Evolutionary conservation across 2,113 vertebrate genomes (phyloP).

Genomic region (Pseudolaguvia tuberculata): DNA sequence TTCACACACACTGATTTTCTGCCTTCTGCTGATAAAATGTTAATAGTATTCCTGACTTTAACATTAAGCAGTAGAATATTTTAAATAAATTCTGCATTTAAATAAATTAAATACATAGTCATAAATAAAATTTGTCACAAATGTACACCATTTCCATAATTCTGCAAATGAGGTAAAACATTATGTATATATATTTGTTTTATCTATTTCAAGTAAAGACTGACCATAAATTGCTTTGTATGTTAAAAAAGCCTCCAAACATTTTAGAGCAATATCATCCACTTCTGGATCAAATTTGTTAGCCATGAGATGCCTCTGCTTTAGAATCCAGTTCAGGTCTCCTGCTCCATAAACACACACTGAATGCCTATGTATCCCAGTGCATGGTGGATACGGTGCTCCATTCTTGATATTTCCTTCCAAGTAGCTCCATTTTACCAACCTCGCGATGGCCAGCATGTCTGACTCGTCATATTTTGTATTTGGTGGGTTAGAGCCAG

Average conservation of each 20-base stretch:
- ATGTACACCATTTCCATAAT: neutral
- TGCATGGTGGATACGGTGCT: constrained; percentile 77
- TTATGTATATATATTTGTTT: neutral
- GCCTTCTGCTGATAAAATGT: neutral
- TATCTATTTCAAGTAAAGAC: constrained; percentile 8
- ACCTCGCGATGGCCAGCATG: constrained; percentile 75
- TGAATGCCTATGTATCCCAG: constrained; percentile 65
- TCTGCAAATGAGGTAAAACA: neutral
- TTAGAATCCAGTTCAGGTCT: constrained; percentile 79
- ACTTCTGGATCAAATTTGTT: constrained; percentile 87
- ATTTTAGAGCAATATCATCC: constrained; percentile 75
- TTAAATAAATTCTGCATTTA: neutral
- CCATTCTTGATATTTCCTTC: constrained; percentile 73
- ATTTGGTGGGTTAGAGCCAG: constrained; percentile 67
- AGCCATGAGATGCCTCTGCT: constrained; percentile 80
- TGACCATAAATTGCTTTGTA: constrained; percentile 64
- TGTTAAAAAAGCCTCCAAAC: constrained; percentile 78
- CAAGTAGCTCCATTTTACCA: constrained; percentile 76
- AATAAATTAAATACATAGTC: neutral
- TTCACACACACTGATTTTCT: neutral
- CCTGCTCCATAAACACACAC: constrained; percentile 82
- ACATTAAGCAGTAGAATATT: neutral
- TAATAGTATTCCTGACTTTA: neutral
- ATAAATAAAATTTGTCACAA: neutral
- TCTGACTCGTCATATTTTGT: constrained; percentile 77